These are phyloP conservation scores for Trichechus manatus DNA, from an alignment of 2,113 vertebrate species.

Conservation along the genomic window DNA sequence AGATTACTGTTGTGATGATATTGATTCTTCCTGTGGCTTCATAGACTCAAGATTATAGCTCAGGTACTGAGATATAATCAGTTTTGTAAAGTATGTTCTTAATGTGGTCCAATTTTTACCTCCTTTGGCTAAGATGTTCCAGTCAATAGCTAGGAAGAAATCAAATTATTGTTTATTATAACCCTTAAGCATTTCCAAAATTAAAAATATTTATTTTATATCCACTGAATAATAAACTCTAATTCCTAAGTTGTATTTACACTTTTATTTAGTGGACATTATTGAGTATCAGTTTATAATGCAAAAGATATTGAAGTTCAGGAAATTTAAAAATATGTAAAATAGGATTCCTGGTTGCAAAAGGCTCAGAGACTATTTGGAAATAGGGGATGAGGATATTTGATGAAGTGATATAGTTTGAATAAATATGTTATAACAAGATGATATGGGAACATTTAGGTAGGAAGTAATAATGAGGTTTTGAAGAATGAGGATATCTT, in stretches of 20 bases:
- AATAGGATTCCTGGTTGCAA: neutral
- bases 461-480: neutral
- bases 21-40: conserved; percentile 72
- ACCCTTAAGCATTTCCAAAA: neutral
- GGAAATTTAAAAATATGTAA: neutral
- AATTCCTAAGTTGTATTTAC: neutral
- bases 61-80: conserved; percentile 43
- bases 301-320: neutral
- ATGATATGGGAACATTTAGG: neutral
- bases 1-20: conserved; percentile 68
- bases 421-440: neutral
- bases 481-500: neutral
- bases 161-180: conserved; percentile 20
- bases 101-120: conserved; percentile 23
- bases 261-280: neutral
- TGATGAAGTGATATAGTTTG: neutral
- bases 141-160: neutral
- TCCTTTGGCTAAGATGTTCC: conserved; percentile 6
- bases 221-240: neutral
- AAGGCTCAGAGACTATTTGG: neutral
- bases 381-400: neutral
- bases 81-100: conserved; percentile 58
- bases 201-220: conserved; percentile 17
- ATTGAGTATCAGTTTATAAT: neutral
- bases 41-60: conserved; percentile 54